These are phyloP conservation scores for Argopecten irradians DNA, from an alignment of 1,140 invertebrate species.

Conservation along the genomic window DNA sequence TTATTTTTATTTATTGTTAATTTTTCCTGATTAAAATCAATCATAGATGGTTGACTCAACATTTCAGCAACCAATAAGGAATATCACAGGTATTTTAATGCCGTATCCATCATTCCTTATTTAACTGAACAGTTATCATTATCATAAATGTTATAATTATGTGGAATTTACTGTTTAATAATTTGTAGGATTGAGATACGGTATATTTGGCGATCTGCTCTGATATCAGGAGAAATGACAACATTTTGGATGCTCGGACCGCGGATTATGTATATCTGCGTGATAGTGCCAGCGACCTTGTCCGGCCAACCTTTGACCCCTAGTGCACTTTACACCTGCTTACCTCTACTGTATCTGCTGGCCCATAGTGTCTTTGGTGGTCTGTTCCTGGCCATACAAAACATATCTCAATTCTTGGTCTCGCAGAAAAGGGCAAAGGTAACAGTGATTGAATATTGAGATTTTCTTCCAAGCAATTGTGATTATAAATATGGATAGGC, in stretches of 20 bases:
- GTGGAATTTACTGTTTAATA: not conserved
- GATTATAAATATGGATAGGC: too few relatives aligned
- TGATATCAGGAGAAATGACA: slow-evolving; percentile 46
- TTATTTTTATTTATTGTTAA: too few relatives aligned
- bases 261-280: slow-evolving; percentile 54
- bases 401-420: slow-evolving; percentile 52
- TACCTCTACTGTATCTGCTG: slow-evolving; percentile 56
- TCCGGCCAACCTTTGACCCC: slow-evolving; percentile 45
- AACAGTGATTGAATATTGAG: too few relatives aligned
- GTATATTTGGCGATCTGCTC: slow-evolving; percentile 45
- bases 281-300: slow-evolving; percentile 50
- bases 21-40: too few relatives aligned
- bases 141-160: not conserved
- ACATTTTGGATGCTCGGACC: slow-evolving; percentile 60
- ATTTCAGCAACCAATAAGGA: too few relatives aligned
- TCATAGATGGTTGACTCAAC: too few relatives aligned
- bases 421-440: slow-evolving; percentile 74
- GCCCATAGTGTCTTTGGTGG: slow-evolving; percentile 58
- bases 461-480: too few relatives aligned
- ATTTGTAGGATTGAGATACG: slow-evolving; percentile 58
- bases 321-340: slow-evolving; percentile 51
- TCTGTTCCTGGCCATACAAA: slow-evolving; percentile 45
- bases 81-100: too few relatives aligned
- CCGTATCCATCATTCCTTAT: too few relatives aligned
- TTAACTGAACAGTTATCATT: too few relatives aligned